A percentile compares a stretch with the other conserved stretches of the same genome.
Evolutionary conservation across 2,113 vertebrate genomes (phyloP).

Genomic region (Eurypyga helias): DNA sequence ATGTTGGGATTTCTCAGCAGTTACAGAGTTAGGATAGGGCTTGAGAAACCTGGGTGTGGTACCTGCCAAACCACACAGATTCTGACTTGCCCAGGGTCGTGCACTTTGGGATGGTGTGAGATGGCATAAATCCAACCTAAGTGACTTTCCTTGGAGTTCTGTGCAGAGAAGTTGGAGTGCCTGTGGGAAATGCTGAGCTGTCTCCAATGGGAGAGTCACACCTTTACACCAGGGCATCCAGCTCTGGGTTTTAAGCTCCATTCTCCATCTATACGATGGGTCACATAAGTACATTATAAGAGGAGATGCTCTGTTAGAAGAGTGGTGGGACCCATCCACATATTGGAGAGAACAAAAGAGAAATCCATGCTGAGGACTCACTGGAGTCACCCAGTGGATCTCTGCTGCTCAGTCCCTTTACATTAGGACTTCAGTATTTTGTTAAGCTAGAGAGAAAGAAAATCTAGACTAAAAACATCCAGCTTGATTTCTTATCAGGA

Average conservation of each 20-base stretch:
- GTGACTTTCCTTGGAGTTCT: not conserved
- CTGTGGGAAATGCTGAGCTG: not conserved
- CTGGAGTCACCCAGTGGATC: not conserved
- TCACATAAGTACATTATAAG: not conserved
- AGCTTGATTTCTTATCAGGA: not conserved
- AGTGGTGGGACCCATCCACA: too few relatives aligned
- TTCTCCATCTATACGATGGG: not conserved
- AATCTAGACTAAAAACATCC: not conserved
- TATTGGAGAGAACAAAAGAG: not conserved
- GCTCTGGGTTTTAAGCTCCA: not conserved
- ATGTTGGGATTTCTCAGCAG: not conserved
- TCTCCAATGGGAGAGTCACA: not conserved
- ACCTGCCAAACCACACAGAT: not conserved
- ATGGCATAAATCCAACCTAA: not conserved
- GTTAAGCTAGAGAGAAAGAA: not conserved
- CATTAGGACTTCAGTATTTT: not conserved
- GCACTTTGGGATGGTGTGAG: not conserved
- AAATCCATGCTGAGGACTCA: not conserved
- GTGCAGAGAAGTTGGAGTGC: not conserved
- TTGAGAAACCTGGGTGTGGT: not conserved
- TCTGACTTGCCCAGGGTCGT: not conserved
- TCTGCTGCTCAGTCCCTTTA: not conserved
- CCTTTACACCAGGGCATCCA: not conserved
- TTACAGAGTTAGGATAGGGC: not conserved
- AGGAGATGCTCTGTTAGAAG: not conserved